phyloP scores from a whole-genome alignment of 1,140 invertebrate species.

The Drosophila triauraria region DNA sequence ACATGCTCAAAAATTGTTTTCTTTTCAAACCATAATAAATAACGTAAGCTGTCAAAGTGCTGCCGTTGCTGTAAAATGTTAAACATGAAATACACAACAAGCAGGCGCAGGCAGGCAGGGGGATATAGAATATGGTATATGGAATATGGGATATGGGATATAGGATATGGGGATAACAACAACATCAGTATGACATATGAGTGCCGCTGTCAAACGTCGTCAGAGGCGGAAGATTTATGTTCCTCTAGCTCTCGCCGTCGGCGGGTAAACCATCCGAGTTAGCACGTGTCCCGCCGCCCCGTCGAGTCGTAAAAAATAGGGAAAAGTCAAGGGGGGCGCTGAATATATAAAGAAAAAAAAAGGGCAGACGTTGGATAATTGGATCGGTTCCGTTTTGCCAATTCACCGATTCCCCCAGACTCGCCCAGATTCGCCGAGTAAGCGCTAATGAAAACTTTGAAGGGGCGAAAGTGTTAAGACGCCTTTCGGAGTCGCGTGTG shows the following conservation, averaged over 20 bases:
- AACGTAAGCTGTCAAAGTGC: constrained; percentile 60
- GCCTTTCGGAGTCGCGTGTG: neutral
- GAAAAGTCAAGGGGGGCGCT: neutral
- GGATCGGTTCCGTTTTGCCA: constrained; percentile 31
- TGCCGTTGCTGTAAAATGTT: constrained; percentile 54
- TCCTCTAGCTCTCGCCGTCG: neutral
- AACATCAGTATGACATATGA: constrained; percentile 52
- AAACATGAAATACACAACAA: constrained; percentile 55
- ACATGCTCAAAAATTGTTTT: constrained; percentile 24
- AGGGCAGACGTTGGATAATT: constrained; percentile 16
- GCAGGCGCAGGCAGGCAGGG: neutral
- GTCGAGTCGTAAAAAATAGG: constrained; percentile 29
- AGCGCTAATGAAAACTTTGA: constrained; percentile 41
- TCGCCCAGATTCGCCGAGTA: constrained; percentile 25
- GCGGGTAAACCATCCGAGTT: constrained; percentile 12
- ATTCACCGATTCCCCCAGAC: constrained; percentile 17
- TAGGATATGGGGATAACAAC: constrained; percentile 21
- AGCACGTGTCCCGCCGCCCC: constrained; percentile 22
- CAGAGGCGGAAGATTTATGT: constrained; percentile 56
- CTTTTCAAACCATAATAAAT: constrained; percentile 45
- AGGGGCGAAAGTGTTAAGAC: constrained; percentile 16
- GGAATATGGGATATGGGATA: neutral
- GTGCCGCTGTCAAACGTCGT: constrained; percentile 58
- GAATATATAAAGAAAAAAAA: neutral
- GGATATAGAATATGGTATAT: constrained; percentile 6